Percentiles rank a stretch among this genome's conserved stretches.
These are phyloP conservation scores for Nemoura dubitans DNA, from an alignment of 2,888 invertebrate genomes.

Conservation along the genomic window DNA sequence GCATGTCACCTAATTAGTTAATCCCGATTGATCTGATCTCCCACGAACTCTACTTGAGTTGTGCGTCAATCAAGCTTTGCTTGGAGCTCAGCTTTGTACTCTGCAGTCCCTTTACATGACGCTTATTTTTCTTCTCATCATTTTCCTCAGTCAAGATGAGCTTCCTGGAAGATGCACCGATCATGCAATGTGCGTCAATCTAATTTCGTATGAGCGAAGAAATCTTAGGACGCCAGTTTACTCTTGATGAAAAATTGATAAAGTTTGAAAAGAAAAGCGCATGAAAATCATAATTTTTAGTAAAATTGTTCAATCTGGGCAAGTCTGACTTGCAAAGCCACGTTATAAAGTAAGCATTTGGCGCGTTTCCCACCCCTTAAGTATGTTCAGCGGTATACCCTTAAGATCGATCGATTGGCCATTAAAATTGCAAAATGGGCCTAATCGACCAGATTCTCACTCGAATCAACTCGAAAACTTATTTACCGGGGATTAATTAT, in stretches of 20 bases:
- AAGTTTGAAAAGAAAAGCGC: neutral
- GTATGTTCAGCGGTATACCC: too few relatives aligned
- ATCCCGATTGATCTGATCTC: neutral
- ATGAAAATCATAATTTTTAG: neutral
- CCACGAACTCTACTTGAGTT: neutral
- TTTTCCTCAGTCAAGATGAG: neutral
- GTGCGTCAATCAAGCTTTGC: slow-evolving; percentile 3
- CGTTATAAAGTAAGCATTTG: too few relatives aligned
- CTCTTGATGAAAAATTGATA: neutral
- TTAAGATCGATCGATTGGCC: neutral
- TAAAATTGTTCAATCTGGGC: neutral
- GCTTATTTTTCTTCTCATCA: neutral
- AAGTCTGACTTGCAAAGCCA: too few relatives aligned
- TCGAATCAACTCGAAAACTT: neutral
- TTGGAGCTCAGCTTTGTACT: neutral
- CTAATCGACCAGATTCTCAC: neutral
- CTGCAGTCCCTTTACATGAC: neutral
- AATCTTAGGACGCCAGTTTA: neutral
- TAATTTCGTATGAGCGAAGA: neutral
- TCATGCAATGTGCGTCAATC: neutral
- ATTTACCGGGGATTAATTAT: neutral
- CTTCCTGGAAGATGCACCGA: too few relatives aligned
- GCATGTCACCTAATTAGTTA: slow-evolving; percentile 30
- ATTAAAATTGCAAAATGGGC: neutral
- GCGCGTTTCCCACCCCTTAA: too few relatives aligned